Evolutionary conservation across 2,888 invertebrate genomes (phyloP).

Genomic region (Parascotia fuliginaria): DNA sequence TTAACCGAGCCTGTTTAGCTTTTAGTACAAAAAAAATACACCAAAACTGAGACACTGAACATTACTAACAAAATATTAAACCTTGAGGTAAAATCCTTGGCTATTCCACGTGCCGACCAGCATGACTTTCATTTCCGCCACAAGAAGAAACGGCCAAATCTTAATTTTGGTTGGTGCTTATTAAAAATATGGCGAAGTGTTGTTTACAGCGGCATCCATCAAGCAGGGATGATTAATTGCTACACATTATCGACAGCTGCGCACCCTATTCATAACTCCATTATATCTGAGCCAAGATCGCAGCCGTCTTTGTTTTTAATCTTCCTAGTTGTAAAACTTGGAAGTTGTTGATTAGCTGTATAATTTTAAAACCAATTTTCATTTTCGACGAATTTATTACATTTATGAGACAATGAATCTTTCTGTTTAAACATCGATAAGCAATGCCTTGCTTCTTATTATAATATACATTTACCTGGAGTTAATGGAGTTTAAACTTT

Average conservation of each 20-base stretch:
- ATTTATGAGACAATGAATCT: not conserved
- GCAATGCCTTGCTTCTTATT: not conserved
- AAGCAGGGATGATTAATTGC: slow-evolving; percentile 63
- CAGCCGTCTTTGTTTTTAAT: slow-evolving; percentile 39
- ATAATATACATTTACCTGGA: too few species aligned
- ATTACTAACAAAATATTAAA: not conserved
- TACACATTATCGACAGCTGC: slow-evolving; percentile 62
- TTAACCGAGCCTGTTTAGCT: too few species aligned
- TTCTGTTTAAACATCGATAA: not conserved
- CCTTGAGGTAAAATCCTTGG: not conserved
- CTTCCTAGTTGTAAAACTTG: slow-evolving; percentile 20
- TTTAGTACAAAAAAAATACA: too few species aligned
- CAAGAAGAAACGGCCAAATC: slow-evolving; percentile 22
- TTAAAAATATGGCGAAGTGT: slow-evolving; percentile 47
- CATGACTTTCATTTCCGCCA: not conserved
- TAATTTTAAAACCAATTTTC: not conserved
- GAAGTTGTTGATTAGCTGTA: slow-evolving; percentile 30
- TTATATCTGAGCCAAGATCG: slow-evolving; percentile 48
- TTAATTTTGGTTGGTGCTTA: slow-evolving; percentile 39
- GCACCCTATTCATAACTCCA: slow-evolving; percentile 53
- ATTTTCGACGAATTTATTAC: not conserved
- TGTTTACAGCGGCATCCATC: slow-evolving; percentile 64
- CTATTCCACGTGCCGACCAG: not conserved
- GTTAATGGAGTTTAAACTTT: too few species aligned
- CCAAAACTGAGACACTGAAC: too few species aligned